Conservation (phyloP, 2,113 vertebrate genomes). For the Dicaeum eximium region DNA sequence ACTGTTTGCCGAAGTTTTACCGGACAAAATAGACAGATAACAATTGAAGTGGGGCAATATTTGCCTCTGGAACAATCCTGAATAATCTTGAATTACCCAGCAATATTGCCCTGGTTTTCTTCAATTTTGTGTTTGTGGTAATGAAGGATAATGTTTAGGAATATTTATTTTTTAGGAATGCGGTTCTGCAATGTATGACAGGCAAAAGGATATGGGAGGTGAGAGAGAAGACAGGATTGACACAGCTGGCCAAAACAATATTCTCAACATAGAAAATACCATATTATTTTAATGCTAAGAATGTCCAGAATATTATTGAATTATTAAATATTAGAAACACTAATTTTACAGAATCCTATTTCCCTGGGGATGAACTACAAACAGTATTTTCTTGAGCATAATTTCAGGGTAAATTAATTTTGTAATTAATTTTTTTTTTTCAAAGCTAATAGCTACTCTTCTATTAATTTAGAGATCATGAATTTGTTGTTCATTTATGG, state of each 20-base stretch:
- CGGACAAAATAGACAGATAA: not conserved
- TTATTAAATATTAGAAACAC: not conserved
- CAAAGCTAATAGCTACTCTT: not conserved
- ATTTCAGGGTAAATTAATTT: not conserved
- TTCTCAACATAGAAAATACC: not conserved
- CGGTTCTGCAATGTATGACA: not conserved
- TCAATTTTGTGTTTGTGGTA: not conserved
- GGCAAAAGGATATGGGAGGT: not conserved
- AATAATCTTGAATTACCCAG: not conserved
- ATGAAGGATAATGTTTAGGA: not conserved
- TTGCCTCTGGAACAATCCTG: not conserved
- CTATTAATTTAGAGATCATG: not conserved
- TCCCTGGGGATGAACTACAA: not conserved
- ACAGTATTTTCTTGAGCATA: not conserved
- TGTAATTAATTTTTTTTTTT: not conserved
- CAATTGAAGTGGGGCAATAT: not conserved
- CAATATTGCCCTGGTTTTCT: not conserved
- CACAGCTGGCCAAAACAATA: not conserved
- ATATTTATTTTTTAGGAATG: not conserved
- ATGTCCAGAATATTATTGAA: not conserved
- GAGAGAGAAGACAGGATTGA: not conserved
- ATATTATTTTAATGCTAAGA: not conserved
- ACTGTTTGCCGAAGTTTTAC: not conserved
- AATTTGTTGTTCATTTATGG: not conserved
- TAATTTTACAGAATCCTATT: not conserved